These are phyloP conservation scores for Andrena hattorfiana DNA, from an alignment of 2,888 invertebrate species.

Conservation along the genomic window DNA sequence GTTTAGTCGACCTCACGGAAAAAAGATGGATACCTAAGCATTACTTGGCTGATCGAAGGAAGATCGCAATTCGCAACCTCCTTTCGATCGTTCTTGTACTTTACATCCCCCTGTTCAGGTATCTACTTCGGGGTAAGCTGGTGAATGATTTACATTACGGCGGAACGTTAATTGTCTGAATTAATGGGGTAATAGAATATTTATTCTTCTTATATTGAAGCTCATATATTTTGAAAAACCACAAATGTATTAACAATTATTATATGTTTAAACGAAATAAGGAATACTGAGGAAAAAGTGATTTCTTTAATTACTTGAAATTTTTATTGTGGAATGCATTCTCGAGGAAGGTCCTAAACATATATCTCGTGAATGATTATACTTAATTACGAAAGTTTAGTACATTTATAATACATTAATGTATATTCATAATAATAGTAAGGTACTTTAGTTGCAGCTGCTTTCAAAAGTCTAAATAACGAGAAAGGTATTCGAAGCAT, in stretches of 20 bases:
- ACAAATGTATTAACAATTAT: too few relatives aligned
- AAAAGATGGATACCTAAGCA: conserved; percentile 74
- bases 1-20: conserved; percentile 72
- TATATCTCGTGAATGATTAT: too few relatives aligned
- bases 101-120: not conserved
- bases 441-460: not conserved
- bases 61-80: conserved; percentile 13
- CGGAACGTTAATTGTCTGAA: too few relatives aligned
- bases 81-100: not conserved
- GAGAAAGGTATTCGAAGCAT: not conserved
- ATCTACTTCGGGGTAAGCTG: not conserved
- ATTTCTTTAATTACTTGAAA: not conserved
- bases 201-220: too few relatives aligned
- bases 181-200: too few relatives aligned
- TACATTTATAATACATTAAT: not conserved
- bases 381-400: not conserved
- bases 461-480: not conserved
- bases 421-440: not conserved
- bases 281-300: too few relatives aligned
- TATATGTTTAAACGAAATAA: too few relatives aligned
- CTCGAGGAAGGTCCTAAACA: not conserved
- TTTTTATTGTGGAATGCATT: not conserved
- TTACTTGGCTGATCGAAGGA: conserved; percentile 51
- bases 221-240: too few relatives aligned
- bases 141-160: too few relatives aligned